Conservation (phyloP, 2,113 vertebrate genomes). For the Mastomys coucha region DNA sequence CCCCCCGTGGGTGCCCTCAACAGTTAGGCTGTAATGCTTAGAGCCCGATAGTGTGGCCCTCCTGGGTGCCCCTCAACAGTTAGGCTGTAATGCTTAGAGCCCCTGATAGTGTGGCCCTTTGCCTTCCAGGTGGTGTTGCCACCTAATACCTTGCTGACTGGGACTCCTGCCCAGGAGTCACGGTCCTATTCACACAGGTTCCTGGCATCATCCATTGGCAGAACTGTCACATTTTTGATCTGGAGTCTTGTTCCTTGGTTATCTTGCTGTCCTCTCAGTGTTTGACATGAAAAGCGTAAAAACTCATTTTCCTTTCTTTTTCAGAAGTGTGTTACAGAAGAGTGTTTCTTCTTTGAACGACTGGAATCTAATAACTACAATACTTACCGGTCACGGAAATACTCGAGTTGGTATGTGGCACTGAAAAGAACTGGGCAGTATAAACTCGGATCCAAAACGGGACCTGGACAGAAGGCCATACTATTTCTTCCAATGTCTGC, state of each 20-base stretch:
- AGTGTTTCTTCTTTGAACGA: conserved; percentile 97
- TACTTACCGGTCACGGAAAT: conserved; percentile 97
- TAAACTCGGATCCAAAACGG: conserved; percentile 95
- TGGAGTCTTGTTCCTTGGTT: background rate
- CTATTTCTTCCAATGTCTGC: conserved; percentile 99
- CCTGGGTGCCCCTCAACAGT: background rate
- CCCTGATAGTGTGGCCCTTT: background rate
- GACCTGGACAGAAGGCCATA: conserved; percentile 98
- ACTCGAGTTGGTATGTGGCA: conserved; percentile 97
- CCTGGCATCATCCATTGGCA: background rate
- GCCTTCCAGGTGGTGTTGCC: background rate
- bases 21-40: background rate
- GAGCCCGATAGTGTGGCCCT: no score
- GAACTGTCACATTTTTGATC: background rate
- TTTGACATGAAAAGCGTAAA: background rate
- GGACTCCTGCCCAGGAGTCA: background rate
- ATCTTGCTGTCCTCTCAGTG: background rate
- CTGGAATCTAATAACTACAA: conserved; percentile 99
- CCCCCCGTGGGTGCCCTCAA: background rate
- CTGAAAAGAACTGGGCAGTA: conserved; percentile 97
- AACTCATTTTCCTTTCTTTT: conserved; percentile 73
- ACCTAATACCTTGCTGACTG: no score
- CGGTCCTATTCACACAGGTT: background rate
- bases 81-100: background rate
- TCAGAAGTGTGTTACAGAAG: conserved; percentile 96